Percentiles rank a stretch among this genome's conserved stretches.
phyloP scores from a whole-genome alignment of 2,797 vertebrate genomes.

The Uromys caudimaculatus region DNA sequence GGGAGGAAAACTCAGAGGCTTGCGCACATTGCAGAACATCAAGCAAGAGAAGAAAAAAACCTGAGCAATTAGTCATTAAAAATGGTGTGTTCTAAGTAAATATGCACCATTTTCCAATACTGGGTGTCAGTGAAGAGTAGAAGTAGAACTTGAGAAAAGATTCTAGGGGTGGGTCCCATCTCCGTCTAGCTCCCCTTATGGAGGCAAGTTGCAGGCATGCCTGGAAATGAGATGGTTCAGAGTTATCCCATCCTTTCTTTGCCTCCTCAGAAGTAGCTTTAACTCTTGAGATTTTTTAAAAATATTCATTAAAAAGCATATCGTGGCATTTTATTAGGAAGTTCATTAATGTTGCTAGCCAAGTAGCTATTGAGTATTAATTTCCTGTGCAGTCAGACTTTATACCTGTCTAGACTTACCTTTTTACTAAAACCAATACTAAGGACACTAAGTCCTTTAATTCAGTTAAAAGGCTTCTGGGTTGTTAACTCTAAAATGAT shows the following conservation, averaged over 20 bases:
- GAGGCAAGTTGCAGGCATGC: not conserved
- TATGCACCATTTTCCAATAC: not conserved
- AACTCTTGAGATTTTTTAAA: not conserved
- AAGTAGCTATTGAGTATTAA: conserved; percentile 58
- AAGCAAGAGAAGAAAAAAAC: conserved; percentile 72
- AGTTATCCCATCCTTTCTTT: not conserved
- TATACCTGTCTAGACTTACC: conserved; percentile 67
- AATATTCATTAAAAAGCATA: conserved; percentile 34
- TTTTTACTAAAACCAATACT: conserved; percentile 35
- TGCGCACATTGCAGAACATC: conserved; percentile 60
- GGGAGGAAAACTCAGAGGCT: conserved; percentile 63
- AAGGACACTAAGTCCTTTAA: conserved; percentile 43
- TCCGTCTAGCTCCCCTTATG: not conserved
- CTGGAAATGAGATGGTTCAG: not conserved
- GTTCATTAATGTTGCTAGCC: conserved; percentile 12
- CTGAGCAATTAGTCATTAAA: conserved; percentile 58
- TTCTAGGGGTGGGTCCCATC: conserved; percentile 13
- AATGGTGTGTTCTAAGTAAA: conserved; percentile 68
- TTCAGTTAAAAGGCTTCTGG: conserved; percentile 26
- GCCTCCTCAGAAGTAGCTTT: not conserved
- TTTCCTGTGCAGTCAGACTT: conserved; percentile 47
- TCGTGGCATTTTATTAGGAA: not conserved
- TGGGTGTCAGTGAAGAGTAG: not conserved
- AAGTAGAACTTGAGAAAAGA: conserved; percentile 48
- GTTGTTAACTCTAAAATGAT: conserved; percentile 1